Percentiles rank a stretch among this genome's conserved stretches.
phyloP scores from a whole-genome alignment of 2,113 vertebrate species.

The Notothenia coriiceps region DNA sequence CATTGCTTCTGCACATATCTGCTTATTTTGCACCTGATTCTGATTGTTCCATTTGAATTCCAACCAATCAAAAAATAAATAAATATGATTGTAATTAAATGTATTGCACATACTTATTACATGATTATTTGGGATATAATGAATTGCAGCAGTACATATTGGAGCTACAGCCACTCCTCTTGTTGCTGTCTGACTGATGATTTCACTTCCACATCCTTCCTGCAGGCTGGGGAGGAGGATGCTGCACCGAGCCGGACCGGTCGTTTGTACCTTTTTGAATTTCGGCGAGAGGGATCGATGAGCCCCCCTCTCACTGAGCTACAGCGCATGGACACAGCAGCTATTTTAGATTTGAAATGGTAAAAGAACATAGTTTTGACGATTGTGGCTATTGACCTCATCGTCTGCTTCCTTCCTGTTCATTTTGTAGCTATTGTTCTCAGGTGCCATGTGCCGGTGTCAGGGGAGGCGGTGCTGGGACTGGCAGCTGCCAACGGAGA shows the following conservation, averaged over 20 bases:
- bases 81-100: neutral
- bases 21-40: too few species aligned
- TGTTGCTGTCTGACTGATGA: neutral
- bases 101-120: neutral
- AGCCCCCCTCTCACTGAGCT: slow-evolving; percentile 86
- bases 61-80: neutral
- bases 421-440: neutral
- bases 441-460: slow-evolving; percentile 91
- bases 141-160: too few species aligned
- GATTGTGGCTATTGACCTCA: neutral
- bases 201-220: neutral
- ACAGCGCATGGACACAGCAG: slow-evolving; percentile 88
- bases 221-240: slow-evolving; percentile 74
- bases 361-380: slow-evolving; percentile 58
- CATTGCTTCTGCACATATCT: too few species aligned
- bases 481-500: slow-evolving; percentile 88
- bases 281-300: slow-evolving; percentile 72
- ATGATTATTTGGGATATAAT: neutral
- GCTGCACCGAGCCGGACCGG: slow-evolving; percentile 84
- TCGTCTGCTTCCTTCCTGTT: neutral
- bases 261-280: slow-evolving; percentile 91
- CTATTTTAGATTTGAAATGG: slow-evolving; percentile 95
- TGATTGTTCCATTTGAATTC: neutral
- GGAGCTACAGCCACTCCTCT: neutral
- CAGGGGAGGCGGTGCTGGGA: slow-evolving; percentile 85